phyloP scores from a whole-genome alignment of 2,797 vertebrate genomes.

The Siniperca obscura region DNA sequence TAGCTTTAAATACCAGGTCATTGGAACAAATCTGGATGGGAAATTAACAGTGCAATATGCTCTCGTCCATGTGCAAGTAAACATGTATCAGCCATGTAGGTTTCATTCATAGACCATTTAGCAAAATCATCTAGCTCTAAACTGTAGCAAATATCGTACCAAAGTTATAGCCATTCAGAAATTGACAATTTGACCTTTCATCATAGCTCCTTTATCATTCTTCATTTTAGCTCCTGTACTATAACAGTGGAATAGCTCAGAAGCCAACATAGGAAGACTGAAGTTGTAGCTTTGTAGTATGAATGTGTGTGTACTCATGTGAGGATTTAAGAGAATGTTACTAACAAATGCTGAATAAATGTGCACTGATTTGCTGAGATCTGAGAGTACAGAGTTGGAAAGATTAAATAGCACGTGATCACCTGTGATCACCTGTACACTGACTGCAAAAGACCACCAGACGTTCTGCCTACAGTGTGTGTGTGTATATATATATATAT shows the following conservation, averaged over 20 bases:
- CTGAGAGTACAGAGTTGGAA: background rate
- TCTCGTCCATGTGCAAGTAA: background rate
- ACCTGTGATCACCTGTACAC: background rate
- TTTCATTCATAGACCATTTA: background rate
- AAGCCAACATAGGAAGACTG: background rate
- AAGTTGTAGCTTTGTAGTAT: background rate
- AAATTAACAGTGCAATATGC: background rate
- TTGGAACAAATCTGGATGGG: slow-evolving; percentile 1
- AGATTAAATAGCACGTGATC: background rate
- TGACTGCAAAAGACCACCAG: too few relatives aligned
- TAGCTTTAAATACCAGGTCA: background rate
- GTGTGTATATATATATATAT: too few relatives aligned
- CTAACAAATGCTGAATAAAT: too few relatives aligned
- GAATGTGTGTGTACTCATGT: background rate
- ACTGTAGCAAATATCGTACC: background rate
- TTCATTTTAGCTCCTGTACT: background rate
- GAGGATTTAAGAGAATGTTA: too few relatives aligned
- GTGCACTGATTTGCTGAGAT: too few relatives aligned
- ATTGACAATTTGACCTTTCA: background rate
- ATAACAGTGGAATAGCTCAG: background rate
- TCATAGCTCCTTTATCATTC: background rate
- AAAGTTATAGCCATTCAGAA: background rate
- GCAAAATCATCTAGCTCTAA: background rate
- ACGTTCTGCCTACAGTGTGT: background rate
- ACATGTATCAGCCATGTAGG: background rate